Evolutionary conservation across 2,888 invertebrate genomes (phyloP), one percentile per base, ranked within the genome.

Genomic region (Chymomyza procnemis): DNA sequence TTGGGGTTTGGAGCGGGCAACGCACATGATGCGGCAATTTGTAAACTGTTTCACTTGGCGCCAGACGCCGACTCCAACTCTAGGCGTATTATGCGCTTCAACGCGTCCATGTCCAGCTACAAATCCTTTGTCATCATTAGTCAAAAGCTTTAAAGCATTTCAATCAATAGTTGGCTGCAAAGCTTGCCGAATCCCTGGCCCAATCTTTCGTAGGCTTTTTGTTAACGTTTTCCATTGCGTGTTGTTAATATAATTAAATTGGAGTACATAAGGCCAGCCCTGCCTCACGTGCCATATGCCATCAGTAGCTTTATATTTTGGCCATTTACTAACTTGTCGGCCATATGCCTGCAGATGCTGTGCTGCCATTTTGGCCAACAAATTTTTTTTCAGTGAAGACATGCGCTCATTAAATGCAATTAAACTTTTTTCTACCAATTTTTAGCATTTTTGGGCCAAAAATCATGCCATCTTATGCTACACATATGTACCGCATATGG

Each of bases 271-370:
- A 56, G 12, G 18, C 1, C 26, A 26, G 26, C 26, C n/a, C n/a
- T 19, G 59, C 78, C 80, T 81, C 86, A 81, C 81, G 81, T 81
- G 81, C 86, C 85, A 85, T 83, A 75, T 80, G 79, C 85, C 73
- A 61, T 74, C 47, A 57, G 34, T 9, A 34, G 9, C 9, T 34
- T 9, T 9, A 34, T 34, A 34, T 30, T 4, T 6, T 30, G 30
- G 3, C 34, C 1, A 41, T 12, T 41, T 12, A 41, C 61, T 54
- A 41, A 46, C 59, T 65, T 67, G 58, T 56, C 41, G 16, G 41
- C 66, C 68, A 52, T 26, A 48, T 47, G 62, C 58, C 73, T 64
- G 63, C 65, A 60, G 64, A 64, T 57, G 52, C 62, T 62, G 58
- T 65, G 52, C 71, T 74, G 71, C 73, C 75, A 79, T 77, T 64